phyloP scores from a whole-genome alignment of 1,140 invertebrate species.

The Atta texana region DNA sequence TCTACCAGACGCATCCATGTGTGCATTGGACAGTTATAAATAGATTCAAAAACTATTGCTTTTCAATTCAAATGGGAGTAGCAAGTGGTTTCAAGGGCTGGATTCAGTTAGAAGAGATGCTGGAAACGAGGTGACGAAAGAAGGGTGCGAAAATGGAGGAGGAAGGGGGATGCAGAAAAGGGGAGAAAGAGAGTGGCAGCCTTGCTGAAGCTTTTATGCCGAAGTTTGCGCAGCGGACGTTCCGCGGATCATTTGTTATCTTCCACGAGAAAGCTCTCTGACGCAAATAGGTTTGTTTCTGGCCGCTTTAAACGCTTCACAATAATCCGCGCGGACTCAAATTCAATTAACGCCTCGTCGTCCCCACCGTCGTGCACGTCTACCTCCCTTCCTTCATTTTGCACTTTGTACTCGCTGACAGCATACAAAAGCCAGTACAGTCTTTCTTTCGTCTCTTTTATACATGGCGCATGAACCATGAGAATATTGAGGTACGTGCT shows the following conservation, averaged over 20 bases:
- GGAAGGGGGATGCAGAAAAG: constrained; percentile 49
- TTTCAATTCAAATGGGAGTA: constrained; percentile 74
- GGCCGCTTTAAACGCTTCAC: constrained; percentile 80
- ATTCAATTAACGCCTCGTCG: constrained; percentile 80
- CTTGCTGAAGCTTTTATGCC: constrained; percentile 79
- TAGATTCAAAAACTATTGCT: constrained; percentile 81
- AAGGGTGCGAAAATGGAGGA: constrained; percentile 56
- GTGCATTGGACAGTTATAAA: constrained; percentile 79
- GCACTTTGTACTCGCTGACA: constrained; percentile 74
- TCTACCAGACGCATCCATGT: constrained; percentile 37
- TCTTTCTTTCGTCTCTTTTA: constrained; percentile 73
- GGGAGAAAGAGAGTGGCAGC: constrained; percentile 69
- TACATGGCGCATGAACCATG: constrained; percentile 34
- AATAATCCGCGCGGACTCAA: constrained; percentile 78
- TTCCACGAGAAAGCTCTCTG: constrained; percentile 79
- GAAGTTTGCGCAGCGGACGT: constrained; percentile 77
- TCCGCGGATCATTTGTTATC: constrained; percentile 80
- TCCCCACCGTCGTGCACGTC: constrained; percentile 54
- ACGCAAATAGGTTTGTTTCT: constrained; percentile 82
- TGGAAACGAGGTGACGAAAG: constrained; percentile 37
- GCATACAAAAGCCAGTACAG: constrained; percentile 68
- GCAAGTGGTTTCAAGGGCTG: constrained; percentile 65
- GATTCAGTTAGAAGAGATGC: constrained; percentile 49
- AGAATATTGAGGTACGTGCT: constrained; percentile 73
- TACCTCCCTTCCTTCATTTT: constrained; percentile 55